Evolutionary conservation across 2,113 vertebrate species (phyloP), one percentile per base, ranked within the genome.

Genomic region (Desmodus rotundus): DNA sequence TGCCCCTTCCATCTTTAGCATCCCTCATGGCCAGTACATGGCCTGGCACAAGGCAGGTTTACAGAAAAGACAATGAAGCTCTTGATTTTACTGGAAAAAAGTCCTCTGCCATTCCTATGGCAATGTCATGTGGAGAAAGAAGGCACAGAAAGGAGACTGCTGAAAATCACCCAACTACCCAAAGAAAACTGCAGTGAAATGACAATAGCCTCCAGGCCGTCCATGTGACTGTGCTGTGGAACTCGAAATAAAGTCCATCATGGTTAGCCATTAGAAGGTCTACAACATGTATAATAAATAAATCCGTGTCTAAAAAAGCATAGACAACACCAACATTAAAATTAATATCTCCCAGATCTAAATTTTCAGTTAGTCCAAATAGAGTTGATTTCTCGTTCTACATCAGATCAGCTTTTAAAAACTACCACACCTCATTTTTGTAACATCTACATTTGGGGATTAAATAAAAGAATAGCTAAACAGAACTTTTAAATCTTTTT

Each of bases 131-230:
- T 56, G 10, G 36, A 58, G 16, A 36, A 38, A 86, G 36, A 68
- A 47, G 45, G 24, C 17, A 58, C 17, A 41, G 20, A 77, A 54
- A 14, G 65, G 14, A 38, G 9, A 43, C 65, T 31, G 24, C 41
- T 43, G 19, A 17, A 63, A 56, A 72, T 15, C 33, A 50, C 26
- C 43, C 4, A 5, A 33, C 2, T 65, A 73, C 36, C 22, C 28
- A 77, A 31, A 94, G 14, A 5, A 72, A 87, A 70, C 20, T 38
- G 5, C 33, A 28, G 47, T 47, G 5, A 19, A 28, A 22, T 15
- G 26, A 8, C 19, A 54, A 47, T 10, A 0, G 10, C 2, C 26
- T 7, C 6, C 1, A 2, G 17, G 4, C 26, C 20, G 3, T 50
- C 11, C 1, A 36, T 4, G 1, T 61, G 43, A 70, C 56, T 14